Evolutionary conservation across 2,113 vertebrate species (phyloP).

Genomic region (Ariopsis seemanni): DNA sequence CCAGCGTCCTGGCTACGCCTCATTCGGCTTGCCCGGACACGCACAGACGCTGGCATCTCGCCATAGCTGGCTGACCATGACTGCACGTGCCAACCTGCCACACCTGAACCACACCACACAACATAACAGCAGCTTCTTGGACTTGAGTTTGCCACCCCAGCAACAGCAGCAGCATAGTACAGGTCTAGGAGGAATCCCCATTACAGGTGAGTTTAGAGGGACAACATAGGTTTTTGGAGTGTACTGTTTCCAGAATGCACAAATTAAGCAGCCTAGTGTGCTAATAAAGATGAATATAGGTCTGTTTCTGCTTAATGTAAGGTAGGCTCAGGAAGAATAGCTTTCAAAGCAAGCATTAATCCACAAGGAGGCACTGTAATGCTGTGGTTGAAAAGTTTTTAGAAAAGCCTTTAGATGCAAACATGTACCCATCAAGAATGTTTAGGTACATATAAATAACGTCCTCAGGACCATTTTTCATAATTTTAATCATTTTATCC

Average conservation of each 20-base stretch:
- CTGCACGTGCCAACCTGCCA: constrained; percentile 81
- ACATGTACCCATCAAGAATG: neutral
- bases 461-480: neutral
- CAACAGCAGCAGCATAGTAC: constrained; percentile 87
- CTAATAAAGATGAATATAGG: neutral
- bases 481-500: neutral
- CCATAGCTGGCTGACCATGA: constrained; percentile 87
- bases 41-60: constrained; percentile 79
- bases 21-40: constrained; percentile 87
- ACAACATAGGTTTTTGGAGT: neutral
- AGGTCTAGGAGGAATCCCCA: constrained; percentile 87
- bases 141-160: constrained; percentile 84
- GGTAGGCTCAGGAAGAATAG: neutral
- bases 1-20: constrained; percentile 84
- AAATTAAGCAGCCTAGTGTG: neutral
- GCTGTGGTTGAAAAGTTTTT: neutral
- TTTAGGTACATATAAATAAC: neutral
- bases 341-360: neutral
- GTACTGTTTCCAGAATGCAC: neutral
- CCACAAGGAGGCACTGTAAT: constrained; percentile 49
- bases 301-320: neutral
- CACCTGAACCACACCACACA: constrained; percentile 75
- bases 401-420: neutral
- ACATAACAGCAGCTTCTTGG: constrained; percentile 90
- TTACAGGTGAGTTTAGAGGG: constrained; percentile 81